Evolutionary conservation across 2,113 vertebrate genomes (phyloP), one percentile per base, ranked within the genome.

Genomic region (Cardinalis cardinalis): DNA sequence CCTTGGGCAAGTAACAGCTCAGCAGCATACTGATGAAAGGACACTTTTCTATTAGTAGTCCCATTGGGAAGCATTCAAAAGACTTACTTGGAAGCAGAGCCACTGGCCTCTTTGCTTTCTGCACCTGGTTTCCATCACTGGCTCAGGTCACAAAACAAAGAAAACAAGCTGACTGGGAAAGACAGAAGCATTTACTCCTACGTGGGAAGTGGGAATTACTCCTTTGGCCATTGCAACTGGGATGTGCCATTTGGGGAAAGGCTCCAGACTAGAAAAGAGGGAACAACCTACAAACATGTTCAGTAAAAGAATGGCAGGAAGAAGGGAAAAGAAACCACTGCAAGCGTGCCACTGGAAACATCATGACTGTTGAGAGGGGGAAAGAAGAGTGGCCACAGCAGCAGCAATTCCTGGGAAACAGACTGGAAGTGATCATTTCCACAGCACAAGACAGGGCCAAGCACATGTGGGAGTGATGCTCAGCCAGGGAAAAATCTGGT

Each of bases 1-100:
- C 72, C 84, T 51, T 84, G 59, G 84, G 86, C 89, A 85, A 83
- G 46, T 49, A 75, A 25, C 49, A 94, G 49, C 58, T 92, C 83
- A 79, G 86, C 76, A 79, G 41, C 69, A 43, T 81, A 59, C 32
- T 78, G 90, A 86, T 89, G 55, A 93, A 81, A 92, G 88, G 80
- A 53, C 53, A 38, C 34, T 48, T 24, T 49, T 84, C 64, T 84
- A 72, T 66, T 88, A 79, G 74, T 89, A 89, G 61, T 92, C 71
- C 69, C 74, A 53, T 7, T 26, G 77, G 68, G 61, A 84, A 88
- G 63, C 51, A 66, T 65, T 82, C 78, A 88, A 58, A 94, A 71
- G 56, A 72, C 25, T 58, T 31, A 20, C 38, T 46, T 20, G 7
- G 89, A 89, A 93, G 71, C 59, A 87, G 59, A 88, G 43, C 41